Evolutionary conservation across 2,797 vertebrate genomes (phyloP).

Genomic region (Scyliorhinus canicula): DNA sequence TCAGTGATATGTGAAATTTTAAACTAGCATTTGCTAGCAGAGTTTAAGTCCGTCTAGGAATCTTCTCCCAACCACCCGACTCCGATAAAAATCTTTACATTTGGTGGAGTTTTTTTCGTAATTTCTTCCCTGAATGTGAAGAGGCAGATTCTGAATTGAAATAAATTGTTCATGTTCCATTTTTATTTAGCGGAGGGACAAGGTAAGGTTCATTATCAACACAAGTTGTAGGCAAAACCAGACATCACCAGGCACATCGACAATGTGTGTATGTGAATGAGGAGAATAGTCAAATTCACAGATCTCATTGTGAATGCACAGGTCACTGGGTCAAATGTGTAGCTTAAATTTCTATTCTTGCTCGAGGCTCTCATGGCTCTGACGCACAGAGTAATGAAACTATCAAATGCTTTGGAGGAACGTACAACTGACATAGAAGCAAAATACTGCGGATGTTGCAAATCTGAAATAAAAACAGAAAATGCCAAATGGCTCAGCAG

Average conservation of each 20-base stretch:
- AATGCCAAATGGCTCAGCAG: too few relatives aligned
- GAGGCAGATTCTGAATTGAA: background rate
- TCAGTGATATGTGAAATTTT: background rate
- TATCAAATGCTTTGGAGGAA: background rate
- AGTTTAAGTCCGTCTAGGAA: background rate
- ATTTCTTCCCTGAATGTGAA: background rate
- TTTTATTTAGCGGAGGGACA: background rate
- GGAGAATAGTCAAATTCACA: background rate
- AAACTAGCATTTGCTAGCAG: background rate
- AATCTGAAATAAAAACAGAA: too few relatives aligned
- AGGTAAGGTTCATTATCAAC: background rate
- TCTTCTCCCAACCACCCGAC: background rate
- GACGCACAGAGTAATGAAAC: background rate
- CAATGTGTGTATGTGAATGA: background rate
- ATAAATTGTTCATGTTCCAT: background rate
- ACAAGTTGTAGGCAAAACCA: background rate
- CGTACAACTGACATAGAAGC: background rate
- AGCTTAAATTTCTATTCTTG: background rate
- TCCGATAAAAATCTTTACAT: background rate
- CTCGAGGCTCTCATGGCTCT: too few relatives aligned
- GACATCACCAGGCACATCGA: background rate
- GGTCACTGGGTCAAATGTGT: background rate
- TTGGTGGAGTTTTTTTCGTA: background rate
- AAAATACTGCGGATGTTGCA: too few relatives aligned
- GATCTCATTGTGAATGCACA: background rate